phyloP scores from a whole-genome alignment of 1,140 invertebrate species.

The Platorchestia sp. region DNA sequence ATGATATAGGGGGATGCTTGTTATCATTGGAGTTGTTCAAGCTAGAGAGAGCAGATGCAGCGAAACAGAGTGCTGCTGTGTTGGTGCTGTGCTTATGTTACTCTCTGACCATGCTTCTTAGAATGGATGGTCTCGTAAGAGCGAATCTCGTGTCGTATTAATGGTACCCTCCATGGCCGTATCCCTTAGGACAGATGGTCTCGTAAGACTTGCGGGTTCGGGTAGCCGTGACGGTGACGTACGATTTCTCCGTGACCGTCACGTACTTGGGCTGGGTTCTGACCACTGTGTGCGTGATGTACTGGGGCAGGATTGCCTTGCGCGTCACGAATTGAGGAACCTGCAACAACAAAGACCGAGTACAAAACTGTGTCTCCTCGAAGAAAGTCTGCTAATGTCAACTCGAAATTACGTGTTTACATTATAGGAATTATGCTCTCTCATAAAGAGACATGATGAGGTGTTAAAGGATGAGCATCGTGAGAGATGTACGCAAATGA shows the following conservation, averaged over 20 bases:
- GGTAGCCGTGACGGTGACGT: slow-evolving; percentile 66
- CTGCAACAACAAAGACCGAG: not conserved
- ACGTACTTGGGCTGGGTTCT: slow-evolving; percentile 65
- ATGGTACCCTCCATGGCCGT: slow-evolving; percentile 44
- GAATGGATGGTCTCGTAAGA: not conserved
- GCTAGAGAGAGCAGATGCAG: not conserved
- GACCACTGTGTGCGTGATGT: slow-evolving; percentile 67
- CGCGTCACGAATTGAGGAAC: slow-evolving; percentile 67
- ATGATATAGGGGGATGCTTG: not conserved
- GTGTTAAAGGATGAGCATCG: not conserved
- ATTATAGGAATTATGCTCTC: not conserved
- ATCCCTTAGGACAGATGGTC: slow-evolving; percentile 66
- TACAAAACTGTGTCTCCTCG: too few relatives aligned
- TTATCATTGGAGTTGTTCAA: not conserved
- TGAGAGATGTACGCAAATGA: too few relatives aligned
- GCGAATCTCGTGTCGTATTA: not conserved
- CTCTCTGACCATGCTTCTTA: not conserved
- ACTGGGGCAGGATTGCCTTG: slow-evolving; percentile 66
- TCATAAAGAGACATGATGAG: not conserved
- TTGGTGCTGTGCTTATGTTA: not conserved
- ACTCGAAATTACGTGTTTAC: not conserved
- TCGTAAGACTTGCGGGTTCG: slow-evolving; percentile 66
- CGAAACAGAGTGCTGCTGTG: not conserved
- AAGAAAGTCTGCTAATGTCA: not conserved
- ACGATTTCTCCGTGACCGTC: slow-evolving; percentile 67